phyloP scores from a whole-genome alignment of 2,797 vertebrate genomes.

The Bovichtus diacanthus region DNA sequence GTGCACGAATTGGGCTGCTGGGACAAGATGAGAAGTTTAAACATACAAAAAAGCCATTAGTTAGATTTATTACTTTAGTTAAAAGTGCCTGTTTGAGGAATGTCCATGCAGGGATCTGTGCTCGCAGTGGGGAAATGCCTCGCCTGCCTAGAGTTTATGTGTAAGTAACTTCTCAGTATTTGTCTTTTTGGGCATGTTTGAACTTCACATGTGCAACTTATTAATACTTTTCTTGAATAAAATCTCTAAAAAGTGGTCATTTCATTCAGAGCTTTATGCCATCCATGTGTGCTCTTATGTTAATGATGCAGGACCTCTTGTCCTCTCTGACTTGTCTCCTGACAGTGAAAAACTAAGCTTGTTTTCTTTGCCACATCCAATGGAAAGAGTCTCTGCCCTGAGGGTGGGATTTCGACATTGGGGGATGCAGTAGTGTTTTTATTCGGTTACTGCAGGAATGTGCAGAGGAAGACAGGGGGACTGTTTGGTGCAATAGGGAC shows the following conservation, averaged over 20 bases:
- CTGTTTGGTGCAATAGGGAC: slow-evolving; percentile 11
- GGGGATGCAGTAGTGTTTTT: slow-evolving; percentile 53
- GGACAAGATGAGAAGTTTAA: slow-evolving; percentile 49
- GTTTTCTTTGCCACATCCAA: slow-evolving; percentile 70
- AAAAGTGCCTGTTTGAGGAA: slow-evolving; percentile 33
- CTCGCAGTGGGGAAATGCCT: slow-evolving; percentile 72
- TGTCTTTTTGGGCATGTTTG: not conserved
- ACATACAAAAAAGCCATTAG: slow-evolving; percentile 4
- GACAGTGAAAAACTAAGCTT: slow-evolving; percentile 59
- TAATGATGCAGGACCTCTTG: slow-evolving; percentile 26
- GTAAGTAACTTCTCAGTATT: slow-evolving; percentile 57
- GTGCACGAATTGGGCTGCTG: slow-evolving; percentile 30
- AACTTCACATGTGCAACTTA: not conserved
- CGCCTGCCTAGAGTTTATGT: slow-evolving; percentile 72
- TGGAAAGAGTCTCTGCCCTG: slow-evolving; percentile 48
- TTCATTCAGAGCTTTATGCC: not conserved
- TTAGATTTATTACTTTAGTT: not conserved
- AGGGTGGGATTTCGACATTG: slow-evolving; percentile 62
- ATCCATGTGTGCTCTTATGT: slow-evolving; percentile 6
- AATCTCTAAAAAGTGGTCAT: not conserved
- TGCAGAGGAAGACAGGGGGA: not conserved
- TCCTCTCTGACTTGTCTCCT: slow-evolving; percentile 56
- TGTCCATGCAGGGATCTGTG: slow-evolving; percentile 69
- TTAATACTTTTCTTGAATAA: not conserved
- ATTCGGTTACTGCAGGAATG: slow-evolving; percentile 62